A percentile compares a stretch with the other conserved stretches of the same genome.
phyloP scores from a whole-genome alignment of 2,888 invertebrate genomes.

The Opisthograptis luteolata region DNA sequence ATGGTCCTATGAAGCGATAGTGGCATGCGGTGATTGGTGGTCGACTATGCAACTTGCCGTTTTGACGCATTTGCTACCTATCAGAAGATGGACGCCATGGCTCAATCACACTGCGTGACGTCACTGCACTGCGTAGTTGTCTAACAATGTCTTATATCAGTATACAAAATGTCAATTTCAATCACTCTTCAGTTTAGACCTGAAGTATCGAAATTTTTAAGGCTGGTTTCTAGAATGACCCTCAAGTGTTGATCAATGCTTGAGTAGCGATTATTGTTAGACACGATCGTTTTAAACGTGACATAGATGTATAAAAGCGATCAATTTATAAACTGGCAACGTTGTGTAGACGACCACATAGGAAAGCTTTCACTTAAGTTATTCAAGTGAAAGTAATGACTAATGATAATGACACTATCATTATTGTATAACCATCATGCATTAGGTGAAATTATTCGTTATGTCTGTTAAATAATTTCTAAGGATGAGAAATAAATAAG shows the following conservation, averaged over 20 bases:
- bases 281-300: background rate
- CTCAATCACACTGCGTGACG: too few relatives aligned
- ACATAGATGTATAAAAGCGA: background rate
- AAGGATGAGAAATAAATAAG: conserved; percentile 36
- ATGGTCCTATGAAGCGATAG: conserved; percentile 63
- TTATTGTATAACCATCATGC: conserved; percentile 6
- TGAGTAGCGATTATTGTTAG: too few relatives aligned
- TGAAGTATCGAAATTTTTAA: too few relatives aligned
- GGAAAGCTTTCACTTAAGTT: conserved; percentile 23
- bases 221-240: too few relatives aligned
- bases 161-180: too few relatives aligned
- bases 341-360: conserved; percentile 23
- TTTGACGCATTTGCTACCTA: too few relatives aligned
- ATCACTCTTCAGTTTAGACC: too few relatives aligned
- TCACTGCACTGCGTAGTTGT: too few relatives aligned
- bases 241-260: too few relatives aligned
- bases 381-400: conserved; percentile 23
- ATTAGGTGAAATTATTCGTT: background rate
- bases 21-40: conserved; percentile 50
- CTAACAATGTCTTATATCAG: too few relatives aligned
- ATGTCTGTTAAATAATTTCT: background rate
- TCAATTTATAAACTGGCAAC: conserved; percentile 4
- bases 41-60: conserved; percentile 19
- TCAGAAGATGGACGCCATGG: too few relatives aligned
- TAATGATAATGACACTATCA: background rate